Conservation (phyloP, 1,140 invertebrate species). For the Zaprionus lachaisei region DNA sequence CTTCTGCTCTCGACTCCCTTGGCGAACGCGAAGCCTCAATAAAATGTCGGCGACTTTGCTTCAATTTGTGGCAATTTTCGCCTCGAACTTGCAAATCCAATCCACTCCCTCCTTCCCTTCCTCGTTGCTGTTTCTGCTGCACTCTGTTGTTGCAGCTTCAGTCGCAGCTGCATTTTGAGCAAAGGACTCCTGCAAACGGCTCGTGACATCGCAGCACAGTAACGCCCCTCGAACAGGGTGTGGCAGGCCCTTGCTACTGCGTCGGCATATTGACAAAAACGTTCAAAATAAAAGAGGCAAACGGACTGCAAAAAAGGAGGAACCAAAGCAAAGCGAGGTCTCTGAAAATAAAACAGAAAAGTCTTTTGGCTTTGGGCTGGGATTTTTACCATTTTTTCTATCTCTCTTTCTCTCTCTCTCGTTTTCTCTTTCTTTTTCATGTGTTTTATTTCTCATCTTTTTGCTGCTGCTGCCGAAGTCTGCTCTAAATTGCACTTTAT, state of each 20-base stretch:
- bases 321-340: conserved; percentile 24
- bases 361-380: conserved; percentile 18
- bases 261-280: conserved; percentile 50
- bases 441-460: conserved; percentile 13
- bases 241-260: neutral
- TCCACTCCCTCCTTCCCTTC: neutral
- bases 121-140: neutral
- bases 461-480: conserved; percentile 15
- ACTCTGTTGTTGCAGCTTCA: neutral
- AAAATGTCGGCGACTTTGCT: conserved; percentile 60
- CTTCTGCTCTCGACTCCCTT: neutral
- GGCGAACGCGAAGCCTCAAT: neutral
- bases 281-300: conserved; percentile 4
- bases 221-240: conserved; percentile 7
- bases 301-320: neutral
- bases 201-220: conserved; percentile 54
- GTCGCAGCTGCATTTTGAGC: conserved; percentile 26
- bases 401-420: conserved; percentile 1
- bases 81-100: conserved; percentile 13
- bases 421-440: conserved; percentile 9
- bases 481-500: conserved; percentile 66
- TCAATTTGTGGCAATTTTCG: conserved; percentile 63
- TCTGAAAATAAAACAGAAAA: conserved; percentile 47
- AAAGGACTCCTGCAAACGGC: conserved; percentile 58
- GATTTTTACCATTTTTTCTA: neutral